Evolutionary conservation across 2,888 invertebrate genomes (phyloP).

Genomic region (Nephrotoma appendiculata): DNA sequence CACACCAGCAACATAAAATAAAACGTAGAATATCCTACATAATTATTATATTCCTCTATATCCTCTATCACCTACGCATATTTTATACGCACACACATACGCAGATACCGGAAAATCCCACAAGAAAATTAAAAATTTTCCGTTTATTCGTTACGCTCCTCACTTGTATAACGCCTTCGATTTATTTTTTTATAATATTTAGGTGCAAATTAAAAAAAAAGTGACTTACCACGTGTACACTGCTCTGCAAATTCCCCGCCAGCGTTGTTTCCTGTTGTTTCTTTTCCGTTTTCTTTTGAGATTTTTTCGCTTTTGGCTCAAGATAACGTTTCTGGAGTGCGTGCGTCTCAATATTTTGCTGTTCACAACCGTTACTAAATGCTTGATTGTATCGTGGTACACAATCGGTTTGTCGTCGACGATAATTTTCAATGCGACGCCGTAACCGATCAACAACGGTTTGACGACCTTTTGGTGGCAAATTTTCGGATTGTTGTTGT

Average conservation of each 20-base stretch:
- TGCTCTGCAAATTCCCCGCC: conserved; percentile 45
- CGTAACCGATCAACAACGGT: conserved; percentile 75
- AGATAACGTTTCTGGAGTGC: conserved; percentile 78
- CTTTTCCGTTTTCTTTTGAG: conserved; percentile 67
- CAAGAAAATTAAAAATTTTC: background rate
- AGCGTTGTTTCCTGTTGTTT: conserved; percentile 37
- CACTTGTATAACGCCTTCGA: background rate
- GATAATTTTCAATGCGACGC: conserved; percentile 75
- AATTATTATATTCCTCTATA: background rate
- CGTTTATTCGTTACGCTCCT: background rate
- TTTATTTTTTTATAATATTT: background rate
- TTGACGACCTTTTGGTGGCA: conserved; percentile 60
- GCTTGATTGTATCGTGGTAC: conserved; percentile 79
- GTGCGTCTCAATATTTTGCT: conserved; percentile 78
- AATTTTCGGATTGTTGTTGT: conserved; percentile 35
- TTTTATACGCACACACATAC: background rate
- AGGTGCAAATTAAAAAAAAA: background rate
- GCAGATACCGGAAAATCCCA: background rate
- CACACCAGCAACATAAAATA: background rate
- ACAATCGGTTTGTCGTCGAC: conserved; percentile 71
- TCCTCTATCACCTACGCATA: background rate
- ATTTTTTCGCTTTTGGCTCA: conserved; percentile 81
- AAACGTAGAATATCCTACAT: background rate
- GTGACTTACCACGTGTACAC: conserved; percentile 59
- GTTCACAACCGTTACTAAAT: conserved; percentile 75